phyloP scores from a whole-genome alignment of 2,797 vertebrate genomes.

The Diplodus puntazzo region DNA sequence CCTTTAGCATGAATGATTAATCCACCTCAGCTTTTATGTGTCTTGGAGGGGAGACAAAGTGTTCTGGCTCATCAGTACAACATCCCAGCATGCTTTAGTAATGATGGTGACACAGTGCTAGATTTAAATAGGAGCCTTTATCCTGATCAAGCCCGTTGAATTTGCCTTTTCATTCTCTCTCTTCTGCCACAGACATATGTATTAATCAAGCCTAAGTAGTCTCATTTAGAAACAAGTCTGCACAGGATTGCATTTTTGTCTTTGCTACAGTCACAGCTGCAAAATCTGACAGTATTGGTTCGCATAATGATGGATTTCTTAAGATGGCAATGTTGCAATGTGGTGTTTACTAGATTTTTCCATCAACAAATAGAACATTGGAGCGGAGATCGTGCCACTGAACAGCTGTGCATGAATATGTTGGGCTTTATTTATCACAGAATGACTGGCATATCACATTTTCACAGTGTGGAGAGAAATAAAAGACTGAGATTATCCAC shows the following conservation, averaged over 20 bases:
- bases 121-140: conserved; percentile 34
- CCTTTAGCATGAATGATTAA: conserved; percentile 78
- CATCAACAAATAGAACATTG: not conserved
- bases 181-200: not conserved
- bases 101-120: conserved; percentile 13
- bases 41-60: conserved; percentile 58
- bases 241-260: not conserved
- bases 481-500: conserved; percentile 4
- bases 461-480: not conserved
- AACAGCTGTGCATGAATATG: conserved; percentile 36
- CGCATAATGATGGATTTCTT: conserved; percentile 9
- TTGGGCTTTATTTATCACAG: conserved; percentile 21
- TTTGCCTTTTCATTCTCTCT: not conserved
- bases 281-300: conserved; percentile 3
- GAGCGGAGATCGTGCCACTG: conserved; percentile 11
- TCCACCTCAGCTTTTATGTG: conserved; percentile 71
- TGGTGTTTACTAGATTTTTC: conserved; percentile 23
- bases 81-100: conserved; percentile 40
- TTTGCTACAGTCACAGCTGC: not conserved
- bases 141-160: conserved; percentile 7
- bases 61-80: conserved; percentile 55
- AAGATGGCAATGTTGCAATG: conserved; percentile 6
- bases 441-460: not conserved
- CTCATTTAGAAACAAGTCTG: not conserved
- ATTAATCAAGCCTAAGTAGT: not conserved